These are phyloP conservation scores for Trematomus bernacchii DNA, from an alignment of 2,797 vertebrate species.

Conservation along the genomic window DNA sequence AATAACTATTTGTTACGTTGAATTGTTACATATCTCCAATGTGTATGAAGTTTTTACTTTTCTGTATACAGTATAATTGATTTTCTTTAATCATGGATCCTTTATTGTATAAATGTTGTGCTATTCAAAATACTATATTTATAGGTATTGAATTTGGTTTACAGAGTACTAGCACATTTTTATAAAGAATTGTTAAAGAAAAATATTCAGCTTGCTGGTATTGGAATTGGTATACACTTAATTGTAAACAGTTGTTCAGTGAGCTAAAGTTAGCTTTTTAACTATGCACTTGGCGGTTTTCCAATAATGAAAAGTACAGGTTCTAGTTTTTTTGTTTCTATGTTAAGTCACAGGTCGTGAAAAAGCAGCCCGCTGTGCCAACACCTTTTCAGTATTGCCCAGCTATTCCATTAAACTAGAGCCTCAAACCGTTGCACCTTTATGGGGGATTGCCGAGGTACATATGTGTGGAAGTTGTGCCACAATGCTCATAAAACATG, in stretches of 20 bases:
- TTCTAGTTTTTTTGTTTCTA: slow-evolving; percentile 41
- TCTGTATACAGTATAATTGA: background rate
- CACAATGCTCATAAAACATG: slow-evolving; percentile 38
- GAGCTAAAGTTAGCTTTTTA: slow-evolving; percentile 11
- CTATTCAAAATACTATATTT: background rate
- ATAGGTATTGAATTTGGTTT: background rate
- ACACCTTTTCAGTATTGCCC: slow-evolving; percentile 21
- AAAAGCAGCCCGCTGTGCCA: slow-evolving; percentile 34
- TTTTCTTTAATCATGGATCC: background rate
- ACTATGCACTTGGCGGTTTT: slow-evolving; percentile 18
- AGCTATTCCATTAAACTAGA: slow-evolving; percentile 33
- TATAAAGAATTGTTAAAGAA: background rate
- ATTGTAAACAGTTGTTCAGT: background rate
- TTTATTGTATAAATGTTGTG: background rate
- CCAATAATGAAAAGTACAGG: slow-evolving; percentile 9
- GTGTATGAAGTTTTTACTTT: background rate
- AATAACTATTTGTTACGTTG: no score
- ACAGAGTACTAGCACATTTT: background rate
- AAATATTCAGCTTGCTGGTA: background rate
- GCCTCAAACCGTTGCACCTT: slow-evolving; percentile 33
- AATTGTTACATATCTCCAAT: no score
- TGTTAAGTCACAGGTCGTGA: slow-evolving; percentile 28
- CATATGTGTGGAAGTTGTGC: slow-evolving; percentile 42
- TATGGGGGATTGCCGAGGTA: background rate
- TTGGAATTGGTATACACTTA: slow-evolving; percentile 3